These are phyloP conservation scores for Brachionus sp. DNA, from an alignment of 1,140 invertebrate species.

Conservation along the genomic window DNA sequence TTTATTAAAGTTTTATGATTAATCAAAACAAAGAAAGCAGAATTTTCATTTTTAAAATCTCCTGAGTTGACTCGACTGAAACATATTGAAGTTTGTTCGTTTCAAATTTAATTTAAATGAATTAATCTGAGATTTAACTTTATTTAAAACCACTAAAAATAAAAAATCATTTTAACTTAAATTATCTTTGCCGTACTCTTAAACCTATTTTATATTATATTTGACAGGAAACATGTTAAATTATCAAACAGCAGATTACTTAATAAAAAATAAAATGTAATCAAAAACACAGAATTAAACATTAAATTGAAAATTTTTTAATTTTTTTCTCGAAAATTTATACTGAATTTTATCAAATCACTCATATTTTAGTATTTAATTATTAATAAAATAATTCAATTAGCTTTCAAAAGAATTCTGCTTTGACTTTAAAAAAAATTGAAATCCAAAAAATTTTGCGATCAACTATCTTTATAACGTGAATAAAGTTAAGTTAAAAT, in stretches of 20 bases:
- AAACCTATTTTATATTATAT: not conserved
- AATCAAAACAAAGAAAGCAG: conserved; percentile 17
- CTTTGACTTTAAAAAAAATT: too few relatives aligned
- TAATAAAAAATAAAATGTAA: not conserved
- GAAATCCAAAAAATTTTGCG: too few relatives aligned
- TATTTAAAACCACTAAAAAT: not conserved
- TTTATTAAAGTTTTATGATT: conserved; percentile 30
- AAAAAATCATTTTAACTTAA: not conserved
- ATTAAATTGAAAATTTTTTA: too few relatives aligned
- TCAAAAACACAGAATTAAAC: too few relatives aligned
- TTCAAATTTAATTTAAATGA: not conserved
- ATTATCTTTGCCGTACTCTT: not conserved
- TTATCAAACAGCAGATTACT: not conserved
- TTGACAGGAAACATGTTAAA: not conserved
- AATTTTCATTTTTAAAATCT: not conserved
- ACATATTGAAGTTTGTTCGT: not conserved
- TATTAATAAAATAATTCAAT: too few relatives aligned
- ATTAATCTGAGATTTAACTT: conserved; percentile 25
- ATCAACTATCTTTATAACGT: too few relatives aligned
- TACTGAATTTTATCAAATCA: too few relatives aligned
- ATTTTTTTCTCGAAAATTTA: too few relatives aligned
- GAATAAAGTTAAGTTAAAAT: not conserved
- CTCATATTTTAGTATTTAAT: too few relatives aligned
- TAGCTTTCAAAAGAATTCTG: too few relatives aligned
- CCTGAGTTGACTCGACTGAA: not conserved